These are phyloP conservation scores for Salticus scenicus DNA, from an alignment of 2,888 invertebrate genomes.

Conservation along the genomic window DNA sequence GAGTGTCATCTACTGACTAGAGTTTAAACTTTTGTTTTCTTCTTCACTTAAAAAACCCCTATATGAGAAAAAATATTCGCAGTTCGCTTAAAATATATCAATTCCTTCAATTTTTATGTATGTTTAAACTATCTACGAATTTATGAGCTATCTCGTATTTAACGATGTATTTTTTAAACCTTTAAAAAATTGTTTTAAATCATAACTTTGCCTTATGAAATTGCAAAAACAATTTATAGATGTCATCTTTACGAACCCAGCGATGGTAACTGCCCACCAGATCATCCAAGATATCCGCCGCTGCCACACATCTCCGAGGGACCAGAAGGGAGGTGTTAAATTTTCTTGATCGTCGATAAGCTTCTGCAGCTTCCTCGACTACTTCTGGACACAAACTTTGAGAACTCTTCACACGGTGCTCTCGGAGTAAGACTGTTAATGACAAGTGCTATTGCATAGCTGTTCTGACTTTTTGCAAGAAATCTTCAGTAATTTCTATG, in stretches of 20 bases:
- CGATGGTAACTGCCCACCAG: constrained; percentile 65
- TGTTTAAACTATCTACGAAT: too few species aligned
- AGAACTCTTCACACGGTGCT: constrained; percentile 2
- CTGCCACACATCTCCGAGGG: constrained; percentile 64
- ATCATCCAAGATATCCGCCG: constrained; percentile 40
- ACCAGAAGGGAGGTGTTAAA: constrained; percentile 61
- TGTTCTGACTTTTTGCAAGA: background rate
- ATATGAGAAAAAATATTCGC: too few species aligned
- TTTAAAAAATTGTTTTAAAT: too few species aligned
- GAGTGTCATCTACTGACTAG: too few species aligned
- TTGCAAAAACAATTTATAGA: too few species aligned
- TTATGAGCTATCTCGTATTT: too few species aligned
- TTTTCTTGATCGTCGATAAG: background rate
- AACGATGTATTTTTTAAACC: too few species aligned
- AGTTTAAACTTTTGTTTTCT: too few species aligned
- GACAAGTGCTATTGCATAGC: background rate
- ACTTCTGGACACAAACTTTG: background rate
- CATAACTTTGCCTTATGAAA: too few species aligned
- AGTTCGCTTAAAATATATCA: too few species aligned
- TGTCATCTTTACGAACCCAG: constrained; percentile 69
- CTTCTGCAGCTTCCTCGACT: background rate
- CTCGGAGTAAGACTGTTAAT: background rate
- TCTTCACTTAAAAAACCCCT: too few species aligned
- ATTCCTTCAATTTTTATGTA: too few species aligned
- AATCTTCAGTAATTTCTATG: background rate